Conservation (phyloP, 2,888 invertebrate species). For the Eremobia ochroleuca region DNA sequence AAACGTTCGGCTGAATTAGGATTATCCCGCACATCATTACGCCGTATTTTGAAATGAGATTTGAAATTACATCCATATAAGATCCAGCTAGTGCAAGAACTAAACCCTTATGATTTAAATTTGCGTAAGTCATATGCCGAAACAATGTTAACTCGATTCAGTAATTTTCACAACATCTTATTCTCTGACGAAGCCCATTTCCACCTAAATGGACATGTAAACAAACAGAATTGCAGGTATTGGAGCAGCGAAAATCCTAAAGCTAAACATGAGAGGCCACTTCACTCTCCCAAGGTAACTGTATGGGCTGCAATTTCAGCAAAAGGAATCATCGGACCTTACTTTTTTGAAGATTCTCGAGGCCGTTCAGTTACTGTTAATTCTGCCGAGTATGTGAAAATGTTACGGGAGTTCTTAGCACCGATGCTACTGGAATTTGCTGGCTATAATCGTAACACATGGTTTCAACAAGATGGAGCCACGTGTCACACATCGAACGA, state of each 20-base stretch:
- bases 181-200: constrained; percentile 49
- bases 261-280: constrained; percentile 51
- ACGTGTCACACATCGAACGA: constrained; percentile 56
- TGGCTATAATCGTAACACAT: constrained; percentile 51
- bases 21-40: constrained; percentile 52
- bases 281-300: constrained; percentile 40
- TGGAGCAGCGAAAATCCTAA: constrained; percentile 51
- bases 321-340: constrained; percentile 53
- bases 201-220: constrained; percentile 47
- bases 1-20: constrained; percentile 32
- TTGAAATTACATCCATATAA: constrained; percentile 52
- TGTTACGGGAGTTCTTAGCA: constrained; percentile 54
- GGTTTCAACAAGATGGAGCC: constrained; percentile 60
- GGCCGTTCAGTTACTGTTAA: constrained; percentile 38
- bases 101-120: constrained; percentile 48
- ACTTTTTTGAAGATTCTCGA: constrained; percentile 56
- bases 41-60: constrained; percentile 39
- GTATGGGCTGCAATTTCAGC: constrained; percentile 58
- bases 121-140: constrained; percentile 37
- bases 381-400: constrained; percentile 49
- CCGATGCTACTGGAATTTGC: constrained; percentile 54
- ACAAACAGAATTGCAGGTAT: constrained; percentile 45
- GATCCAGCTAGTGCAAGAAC: constrained; percentile 48
- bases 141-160: constrained; percentile 58
- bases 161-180: constrained; percentile 54